A percentile compares a stretch with the other conserved stretches of the same genome.
Conservation (phyloP, 2,888 invertebrate genomes). For the Volucella bombylans region DNA sequence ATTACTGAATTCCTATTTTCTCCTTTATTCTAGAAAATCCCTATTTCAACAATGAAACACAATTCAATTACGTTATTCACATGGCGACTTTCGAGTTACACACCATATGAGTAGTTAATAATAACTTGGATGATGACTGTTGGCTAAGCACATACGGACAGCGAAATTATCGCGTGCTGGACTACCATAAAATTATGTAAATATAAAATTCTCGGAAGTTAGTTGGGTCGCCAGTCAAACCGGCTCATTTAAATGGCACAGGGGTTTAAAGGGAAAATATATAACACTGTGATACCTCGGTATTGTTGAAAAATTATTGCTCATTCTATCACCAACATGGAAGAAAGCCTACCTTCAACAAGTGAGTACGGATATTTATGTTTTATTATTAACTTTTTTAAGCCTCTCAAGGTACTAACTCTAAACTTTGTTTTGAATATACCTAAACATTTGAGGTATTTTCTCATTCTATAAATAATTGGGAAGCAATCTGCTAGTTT, state of each 20-base stretch:
- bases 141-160: conserved; percentile 8
- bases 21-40: conserved; percentile 9
- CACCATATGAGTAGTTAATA: background rate
- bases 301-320: conserved; percentile 24
- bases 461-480: too few species aligned
- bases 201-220: conserved; percentile 27
- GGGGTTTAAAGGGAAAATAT: background rate
- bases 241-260: conserved; percentile 11
- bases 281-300: background rate
- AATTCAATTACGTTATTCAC: background rate
- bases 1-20: too few species aligned
- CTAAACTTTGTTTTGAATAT: too few species aligned
- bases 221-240: background rate
- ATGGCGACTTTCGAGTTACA: conserved; percentile 25
- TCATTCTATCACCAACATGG: conserved; percentile 34
- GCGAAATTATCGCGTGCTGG: conserved; percentile 35
- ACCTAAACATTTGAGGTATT: too few species aligned
- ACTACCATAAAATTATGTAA: conserved; percentile 31
- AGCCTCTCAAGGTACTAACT: background rate
- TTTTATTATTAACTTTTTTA: background rate
- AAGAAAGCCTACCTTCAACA: conserved; percentile 46
- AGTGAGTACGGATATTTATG: conserved; percentile 37
- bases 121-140: conserved; percentile 9
- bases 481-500: too few species aligned
- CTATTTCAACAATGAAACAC: conserved; percentile 1